phyloP scores from a whole-genome alignment of 1,140 invertebrate species.

The Aphaenogaster floridana region DNA sequence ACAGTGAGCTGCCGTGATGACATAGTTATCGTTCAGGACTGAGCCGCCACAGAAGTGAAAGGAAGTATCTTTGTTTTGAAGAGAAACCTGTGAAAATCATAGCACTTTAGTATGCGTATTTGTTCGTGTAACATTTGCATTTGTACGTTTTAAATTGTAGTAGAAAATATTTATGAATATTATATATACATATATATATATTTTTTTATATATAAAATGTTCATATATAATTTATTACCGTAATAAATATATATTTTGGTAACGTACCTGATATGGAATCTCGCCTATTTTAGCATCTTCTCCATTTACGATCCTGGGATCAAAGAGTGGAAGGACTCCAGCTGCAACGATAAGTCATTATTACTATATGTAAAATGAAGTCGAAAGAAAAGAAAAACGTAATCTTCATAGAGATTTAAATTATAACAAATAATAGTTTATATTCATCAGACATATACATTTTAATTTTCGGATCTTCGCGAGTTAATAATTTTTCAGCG shows the following conservation, averaged over 20 bases:
- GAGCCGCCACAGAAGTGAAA: conserved; percentile 86
- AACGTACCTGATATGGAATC: conserved; percentile 77
- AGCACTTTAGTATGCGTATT: neutral
- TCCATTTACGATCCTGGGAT: conserved; percentile 75
- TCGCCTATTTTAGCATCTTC: conserved; percentile 71
- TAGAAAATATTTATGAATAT: neutral
- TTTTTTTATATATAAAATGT: neutral
- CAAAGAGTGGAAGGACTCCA: neutral
- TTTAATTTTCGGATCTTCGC: neutral
- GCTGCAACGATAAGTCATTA: conserved; percentile 15
- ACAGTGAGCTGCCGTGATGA: conserved; percentile 87
- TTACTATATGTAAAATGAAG: conserved; percentile 1
- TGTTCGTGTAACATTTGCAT: neutral
- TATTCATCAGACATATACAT: neutral
- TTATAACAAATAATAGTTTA: neutral
- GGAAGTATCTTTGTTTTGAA: conserved; percentile 4
- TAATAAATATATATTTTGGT: neutral
- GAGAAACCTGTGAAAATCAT: conserved; percentile 58
- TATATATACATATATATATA: neutral
- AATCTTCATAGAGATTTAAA: neutral
- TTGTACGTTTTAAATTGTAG: neutral
- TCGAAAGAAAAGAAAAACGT: neutral
- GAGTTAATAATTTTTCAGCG: neutral
- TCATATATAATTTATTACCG: neutral
- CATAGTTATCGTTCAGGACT: conserved; percentile 84